Evolutionary conservation across 2,113 vertebrate genomes (phyloP).

Genomic region (Semnopithecus entellus): DNA sequence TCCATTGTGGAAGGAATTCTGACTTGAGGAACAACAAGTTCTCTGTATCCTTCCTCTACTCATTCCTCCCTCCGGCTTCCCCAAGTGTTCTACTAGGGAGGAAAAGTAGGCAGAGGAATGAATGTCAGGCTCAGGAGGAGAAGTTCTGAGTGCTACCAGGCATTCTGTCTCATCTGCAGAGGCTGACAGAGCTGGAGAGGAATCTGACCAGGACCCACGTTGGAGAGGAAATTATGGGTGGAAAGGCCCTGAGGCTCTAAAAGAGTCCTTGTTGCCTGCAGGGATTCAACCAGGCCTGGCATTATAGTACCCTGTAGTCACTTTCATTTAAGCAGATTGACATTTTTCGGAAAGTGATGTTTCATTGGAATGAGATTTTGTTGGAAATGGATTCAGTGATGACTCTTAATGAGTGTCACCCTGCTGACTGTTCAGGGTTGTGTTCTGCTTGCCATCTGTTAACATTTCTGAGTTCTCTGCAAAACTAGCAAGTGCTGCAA

Average conservation of each 20-base stretch:
- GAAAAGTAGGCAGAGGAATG: background rate
- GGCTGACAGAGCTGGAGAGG: background rate
- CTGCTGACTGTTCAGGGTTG: constrained; percentile 52
- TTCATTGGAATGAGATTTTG: constrained; percentile 46
- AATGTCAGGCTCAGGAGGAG: background rate
- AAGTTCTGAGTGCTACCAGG: background rate
- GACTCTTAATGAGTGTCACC: constrained; percentile 53
- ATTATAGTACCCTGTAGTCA: background rate
- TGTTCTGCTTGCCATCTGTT: constrained; percentile 51
- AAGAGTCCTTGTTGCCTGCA: background rate
- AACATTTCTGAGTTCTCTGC: background rate
- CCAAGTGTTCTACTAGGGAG: background rate
- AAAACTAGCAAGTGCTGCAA: background rate
- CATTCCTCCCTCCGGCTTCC: background rate
- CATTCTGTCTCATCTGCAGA: background rate
- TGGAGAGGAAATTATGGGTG: background rate
- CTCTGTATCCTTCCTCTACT: background rate
- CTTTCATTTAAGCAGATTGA: constrained; percentile 34
- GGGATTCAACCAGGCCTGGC: background rate
- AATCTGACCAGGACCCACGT: background rate
- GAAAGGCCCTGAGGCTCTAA: background rate
- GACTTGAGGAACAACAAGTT: background rate
- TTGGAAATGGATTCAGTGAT: constrained; percentile 36
- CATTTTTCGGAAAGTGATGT: constrained; percentile 1
- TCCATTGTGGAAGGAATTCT: background rate